phyloP scores from a whole-genome alignment of 2,113 vertebrate species.

The Odontesthes bonariensis region DNA sequence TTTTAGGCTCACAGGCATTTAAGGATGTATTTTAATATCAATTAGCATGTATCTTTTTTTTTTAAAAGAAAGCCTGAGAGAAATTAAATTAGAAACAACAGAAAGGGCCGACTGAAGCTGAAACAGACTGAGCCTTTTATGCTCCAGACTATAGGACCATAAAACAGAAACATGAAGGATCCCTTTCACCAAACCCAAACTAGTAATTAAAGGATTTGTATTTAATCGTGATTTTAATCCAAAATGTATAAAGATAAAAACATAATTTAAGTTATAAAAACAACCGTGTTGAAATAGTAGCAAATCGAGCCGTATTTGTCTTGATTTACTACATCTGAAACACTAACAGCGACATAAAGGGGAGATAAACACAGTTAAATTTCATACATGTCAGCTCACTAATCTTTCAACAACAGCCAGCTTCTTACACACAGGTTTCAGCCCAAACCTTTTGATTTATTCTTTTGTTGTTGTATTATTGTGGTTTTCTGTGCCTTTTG shows the following conservation, averaged over 20 bases:
- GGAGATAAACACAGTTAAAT: too few relatives aligned
- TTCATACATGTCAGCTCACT: too few relatives aligned
- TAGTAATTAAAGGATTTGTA: neutral
- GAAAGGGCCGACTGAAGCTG: too few relatives aligned
- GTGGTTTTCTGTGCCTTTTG: neutral
- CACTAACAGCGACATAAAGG: neutral
- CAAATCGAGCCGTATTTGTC: neutral
- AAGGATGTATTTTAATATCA: neutral
- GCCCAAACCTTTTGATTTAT: too few relatives aligned
- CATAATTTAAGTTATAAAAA: neutral
- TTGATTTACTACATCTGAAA: neutral
- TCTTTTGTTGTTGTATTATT: too few relatives aligned
- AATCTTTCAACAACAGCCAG: too few relatives aligned
- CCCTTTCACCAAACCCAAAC: neutral
- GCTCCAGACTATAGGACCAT: neutral
- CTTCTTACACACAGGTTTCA: too few relatives aligned
- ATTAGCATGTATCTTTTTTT: neutral
- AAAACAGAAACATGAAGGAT: accelerated
- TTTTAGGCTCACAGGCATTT: neutral
- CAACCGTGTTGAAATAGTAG: accelerated
- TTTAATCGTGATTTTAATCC: too few relatives aligned
- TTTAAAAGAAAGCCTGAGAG: neutral
- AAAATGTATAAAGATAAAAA: neutral
- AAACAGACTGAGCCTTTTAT: too few relatives aligned
- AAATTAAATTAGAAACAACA: neutral